Evolutionary conservation across 37 sponge, comb jelly and placozoan genomes (phyloP), one percentile per base, ranked within the genome.

Genomic region (Aphrocallistes beatrix): DNA sequence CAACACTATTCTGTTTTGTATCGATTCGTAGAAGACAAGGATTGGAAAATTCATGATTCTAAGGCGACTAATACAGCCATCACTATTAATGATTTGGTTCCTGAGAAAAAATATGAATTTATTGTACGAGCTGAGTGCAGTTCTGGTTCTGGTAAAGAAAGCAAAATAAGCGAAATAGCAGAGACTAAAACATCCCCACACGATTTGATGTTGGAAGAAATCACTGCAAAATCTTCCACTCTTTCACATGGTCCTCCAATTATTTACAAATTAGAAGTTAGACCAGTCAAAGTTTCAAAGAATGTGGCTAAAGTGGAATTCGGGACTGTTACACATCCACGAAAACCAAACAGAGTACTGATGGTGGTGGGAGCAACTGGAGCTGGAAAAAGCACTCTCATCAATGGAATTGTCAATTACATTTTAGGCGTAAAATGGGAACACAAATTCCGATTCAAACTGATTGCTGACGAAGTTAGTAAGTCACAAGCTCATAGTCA

Each of bases 311-410:
- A n/a, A n/a, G n/a, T n/a, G n/a, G n/a, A n/a, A n/a, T n/a, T n/a
- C n/a, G n/a, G n/a, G n/a, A n/a, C n/a, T n/a, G n/a, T n/a, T n/a
- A n/a, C n/a, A n/a, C n/a, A n/a, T n/a, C n/a, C n/a, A n/a, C n/a
- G n/a, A n/a, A n/a, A n/a, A n/a, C 50, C 50, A 19, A 19, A 51
- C 37, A 90, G 86, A 30, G 90, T 92, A 0, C 36, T 92, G 28
- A 88, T 92, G 93, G 45, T 92, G 23, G 87, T 92, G 16, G 93
- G 93, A 19, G 93, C 93, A 13, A 90, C 93, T 42, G 93, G 93
- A 23, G 89, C 90, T 3, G 93, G 93, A 0, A 92, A 92, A 75
- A 92, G 51, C n/a, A 90, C 93, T 9, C 83, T 92, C 9, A 90
- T 92, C 82, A 90, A 92, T 85, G 90, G 89, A 19, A 85, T 92